Percentiles rank a stretch among this genome's conserved stretches.
These are phyloP conservation scores for Peromyscus californicus DNA, from an alignment of 2,113 vertebrate genomes.

Conservation along the genomic window DNA sequence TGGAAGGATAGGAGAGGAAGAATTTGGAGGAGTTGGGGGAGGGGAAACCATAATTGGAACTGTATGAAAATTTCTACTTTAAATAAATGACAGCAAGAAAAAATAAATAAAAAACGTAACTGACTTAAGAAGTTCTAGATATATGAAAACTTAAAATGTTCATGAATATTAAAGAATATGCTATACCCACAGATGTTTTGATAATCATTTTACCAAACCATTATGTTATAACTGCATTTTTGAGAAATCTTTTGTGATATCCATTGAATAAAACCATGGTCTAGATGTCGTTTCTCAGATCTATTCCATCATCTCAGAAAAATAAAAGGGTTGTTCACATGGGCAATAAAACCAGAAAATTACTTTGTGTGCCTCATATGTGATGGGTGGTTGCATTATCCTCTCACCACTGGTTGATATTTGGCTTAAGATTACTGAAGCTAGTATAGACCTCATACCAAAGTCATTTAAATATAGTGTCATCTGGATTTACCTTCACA, in stretches of 20 bases:
- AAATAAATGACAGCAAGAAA: neutral
- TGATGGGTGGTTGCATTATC: neutral
- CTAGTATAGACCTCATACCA: neutral
- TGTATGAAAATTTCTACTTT: no score
- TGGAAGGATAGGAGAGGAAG: neutral
- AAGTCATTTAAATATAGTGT: neutral
- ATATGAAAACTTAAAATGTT: neutral
- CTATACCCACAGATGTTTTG: neutral
- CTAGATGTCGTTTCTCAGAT: neutral
- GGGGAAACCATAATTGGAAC: neutral
- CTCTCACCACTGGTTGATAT: neutral
- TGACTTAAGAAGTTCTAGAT: neutral
- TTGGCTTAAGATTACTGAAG: neutral
- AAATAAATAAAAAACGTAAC: neutral
- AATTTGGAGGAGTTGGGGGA: neutral
- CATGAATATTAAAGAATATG: neutral
- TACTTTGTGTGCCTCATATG: neutral
- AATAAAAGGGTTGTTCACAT: neutral
- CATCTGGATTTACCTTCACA: neutral
- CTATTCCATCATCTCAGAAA: neutral
- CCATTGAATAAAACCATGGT: neutral
- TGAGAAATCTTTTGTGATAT: neutral
- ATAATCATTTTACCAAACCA: neutral
- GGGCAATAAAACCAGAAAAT: fast-evolving
- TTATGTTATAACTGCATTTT: neutral